Evolutionary conservation across 2,797 vertebrate species (phyloP).

Genomic region (Siniperca scherzeri): DNA sequence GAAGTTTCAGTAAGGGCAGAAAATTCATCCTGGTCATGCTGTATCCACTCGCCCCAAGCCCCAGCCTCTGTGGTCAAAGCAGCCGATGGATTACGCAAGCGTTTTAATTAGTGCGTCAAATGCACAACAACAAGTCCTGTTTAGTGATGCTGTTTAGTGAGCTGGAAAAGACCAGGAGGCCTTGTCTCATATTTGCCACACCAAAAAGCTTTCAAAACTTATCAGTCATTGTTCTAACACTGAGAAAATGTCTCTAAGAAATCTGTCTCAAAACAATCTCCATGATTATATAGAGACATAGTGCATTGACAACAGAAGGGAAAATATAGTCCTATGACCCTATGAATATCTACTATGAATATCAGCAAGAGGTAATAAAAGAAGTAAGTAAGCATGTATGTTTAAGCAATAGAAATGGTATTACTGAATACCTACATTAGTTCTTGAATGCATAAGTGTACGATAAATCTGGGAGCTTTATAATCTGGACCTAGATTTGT

Average conservation of each 20-base stretch:
- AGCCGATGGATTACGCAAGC: constrained; percentile 66
- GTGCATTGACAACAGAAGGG: background rate
- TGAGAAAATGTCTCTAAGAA: background rate
- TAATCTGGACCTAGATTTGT: background rate
- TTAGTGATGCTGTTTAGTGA: constrained; percentile 59
- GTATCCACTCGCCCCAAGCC: background rate
- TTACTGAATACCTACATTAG: background rate
- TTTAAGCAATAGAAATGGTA: background rate
- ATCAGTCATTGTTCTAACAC: constrained; percentile 11
- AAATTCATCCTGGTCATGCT: constrained; percentile 18
- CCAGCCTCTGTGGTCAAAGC: constrained; percentile 27
- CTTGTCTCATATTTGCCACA: constrained; percentile 36
- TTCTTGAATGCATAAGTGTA: background rate
- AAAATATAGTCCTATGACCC: background rate
- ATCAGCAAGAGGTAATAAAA: background rate
- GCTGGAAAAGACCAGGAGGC: constrained; percentile 54
- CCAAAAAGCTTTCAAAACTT: constrained; percentile 57
- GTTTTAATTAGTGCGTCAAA: constrained; percentile 65
- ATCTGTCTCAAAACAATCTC: background rate
- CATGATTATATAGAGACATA: background rate
- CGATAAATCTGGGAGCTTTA: background rate
- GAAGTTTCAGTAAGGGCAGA: background rate
- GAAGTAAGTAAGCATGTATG: background rate
- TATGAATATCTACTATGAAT: too few species aligned
- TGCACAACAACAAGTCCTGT: constrained; percentile 66